Percentiles rank a stretch among this genome's conserved stretches.
Evolutionary conservation across 2,888 invertebrate genomes (phyloP).

Genomic region (Seira musarum): DNA sequence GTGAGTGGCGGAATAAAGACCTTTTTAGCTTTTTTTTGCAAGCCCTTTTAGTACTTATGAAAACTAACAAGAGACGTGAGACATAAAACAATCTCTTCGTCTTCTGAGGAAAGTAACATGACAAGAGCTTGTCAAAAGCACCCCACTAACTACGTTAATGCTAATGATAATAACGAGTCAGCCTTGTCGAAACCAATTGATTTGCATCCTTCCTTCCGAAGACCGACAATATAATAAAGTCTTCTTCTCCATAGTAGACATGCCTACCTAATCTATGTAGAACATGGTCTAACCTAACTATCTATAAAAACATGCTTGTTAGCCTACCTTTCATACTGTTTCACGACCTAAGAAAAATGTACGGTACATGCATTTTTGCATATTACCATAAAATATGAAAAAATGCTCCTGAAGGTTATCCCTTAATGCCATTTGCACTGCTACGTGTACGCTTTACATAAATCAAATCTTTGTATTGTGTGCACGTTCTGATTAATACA

Average conservation of each 20-base stretch:
- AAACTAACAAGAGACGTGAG: neutral
- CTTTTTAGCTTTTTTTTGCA: neutral
- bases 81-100: constrained; percentile 12
- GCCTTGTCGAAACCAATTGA: constrained; percentile 56
- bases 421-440: constrained; percentile 13
- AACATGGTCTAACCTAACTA: neutral
- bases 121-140: constrained; percentile 40
- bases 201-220: constrained; percentile 47
- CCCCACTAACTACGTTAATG: constrained; percentile 18
- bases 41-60: neutral
- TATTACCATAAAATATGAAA: constrained; percentile 40
- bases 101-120: neutral
- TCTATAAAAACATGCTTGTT: neutral
- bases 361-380: constrained; percentile 32
- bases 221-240: neutral
- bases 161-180: constrained; percentile 39
- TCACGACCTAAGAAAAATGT: constrained; percentile 35
- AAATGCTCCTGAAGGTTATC: constrained; percentile 33
- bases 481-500: neutral
- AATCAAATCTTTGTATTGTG: neutral
- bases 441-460: constrained; percentile 18
- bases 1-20: neutral
- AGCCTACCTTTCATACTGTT: constrained; percentile 25
- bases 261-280: neutral
- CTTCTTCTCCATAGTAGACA: neutral